Evolutionary conservation across 2,888 invertebrate genomes (phyloP), one percentile per base, ranked within the genome.

Genomic region (Smittia sp.): DNA sequence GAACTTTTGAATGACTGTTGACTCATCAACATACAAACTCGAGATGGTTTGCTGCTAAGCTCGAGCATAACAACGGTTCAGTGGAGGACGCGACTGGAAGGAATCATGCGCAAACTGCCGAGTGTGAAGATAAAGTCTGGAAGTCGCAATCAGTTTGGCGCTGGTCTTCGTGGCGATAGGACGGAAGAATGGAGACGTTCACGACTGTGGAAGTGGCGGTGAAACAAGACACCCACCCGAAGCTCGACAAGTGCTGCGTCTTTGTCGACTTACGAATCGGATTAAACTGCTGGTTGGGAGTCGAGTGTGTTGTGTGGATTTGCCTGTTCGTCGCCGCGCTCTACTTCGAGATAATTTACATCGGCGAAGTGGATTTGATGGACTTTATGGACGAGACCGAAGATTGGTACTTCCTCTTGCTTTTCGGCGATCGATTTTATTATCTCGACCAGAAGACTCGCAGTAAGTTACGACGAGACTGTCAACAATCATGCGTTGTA

Each of bases 241-340:
- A 46, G 22, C 24, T 68, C 32, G 68, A 68, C 1, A 41, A 66
- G 20, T 68, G 68, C 46, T 41, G 68, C 46, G 22, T 22, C 22
- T 25, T 27, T 32, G 46, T 46, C 15, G 46, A 46, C 3, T 46
- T 46, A 46, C 46, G 15, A 46, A 11, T 52, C 46, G 68, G 68
- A 13, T 46, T 68, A 15, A 25, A 9, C n/a, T n/a, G 7, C n/a
- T 69, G 69, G 69, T 20, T 69, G 7, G 24, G 7, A 7, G 25
- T 69, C 54, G 69, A 69, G n/a, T 25, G 25, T 6, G 11, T 69
- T 6, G 22, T 69, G 15, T 69, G 69, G 69, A 3, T 27, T 9
- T 20, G 25, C 11, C 13, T 69, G 4, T 52, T 52, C 7, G 24
- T 41, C 13, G 20, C 68, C 4, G 46, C 68, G 24, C n/a, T 41